phyloP scores from a whole-genome alignment of 2,888 invertebrate species.

The Meganola albula region DNA sequence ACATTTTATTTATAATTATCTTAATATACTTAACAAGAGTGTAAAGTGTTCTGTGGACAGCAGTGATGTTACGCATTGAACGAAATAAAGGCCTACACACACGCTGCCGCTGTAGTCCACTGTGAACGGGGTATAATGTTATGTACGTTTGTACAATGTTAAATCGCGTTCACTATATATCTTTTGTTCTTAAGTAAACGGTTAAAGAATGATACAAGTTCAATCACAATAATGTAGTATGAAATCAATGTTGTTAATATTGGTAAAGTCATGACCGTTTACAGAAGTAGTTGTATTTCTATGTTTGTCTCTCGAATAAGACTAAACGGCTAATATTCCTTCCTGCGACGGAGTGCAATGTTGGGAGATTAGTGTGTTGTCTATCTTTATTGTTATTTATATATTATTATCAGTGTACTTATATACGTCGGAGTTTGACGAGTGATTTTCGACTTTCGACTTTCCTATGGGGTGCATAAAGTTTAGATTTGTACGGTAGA shows the following conservation, averaged over 20 bases:
- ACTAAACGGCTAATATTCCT: constrained; percentile 32
- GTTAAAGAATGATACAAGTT: not conserved
- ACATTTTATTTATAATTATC: too few relatives aligned
- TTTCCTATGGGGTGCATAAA: constrained; percentile 41
- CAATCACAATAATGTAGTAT: not conserved
- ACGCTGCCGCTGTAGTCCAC: constrained; percentile 16
- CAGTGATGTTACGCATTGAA: constrained; percentile 17
- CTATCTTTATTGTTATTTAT: constrained; percentile 28
- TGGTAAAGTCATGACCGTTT: constrained; percentile 3
- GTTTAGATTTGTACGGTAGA: constrained; percentile 36
- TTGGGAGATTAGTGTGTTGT: constrained; percentile 30
- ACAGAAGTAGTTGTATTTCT: constrained; percentile 17
- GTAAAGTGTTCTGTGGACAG: constrained; percentile 6
- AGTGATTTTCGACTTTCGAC: constrained; percentile 38
- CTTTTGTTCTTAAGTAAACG: constrained; percentile 11
- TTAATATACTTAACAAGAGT: too few relatives aligned
- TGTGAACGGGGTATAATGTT: constrained; percentile 4
- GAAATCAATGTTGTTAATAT: not conserved
- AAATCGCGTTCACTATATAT: not conserved
- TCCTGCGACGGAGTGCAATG: constrained; percentile 34
- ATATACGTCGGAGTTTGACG: constrained; percentile 23
- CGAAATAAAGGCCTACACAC: constrained; percentile 30
- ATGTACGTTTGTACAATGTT: not conserved
- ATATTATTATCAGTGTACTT: constrained; percentile 30
- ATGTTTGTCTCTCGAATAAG: constrained; percentile 30